Conservation (phyloP, 2,797 vertebrate genomes). For the Phoeniculus purpureus region DNA sequence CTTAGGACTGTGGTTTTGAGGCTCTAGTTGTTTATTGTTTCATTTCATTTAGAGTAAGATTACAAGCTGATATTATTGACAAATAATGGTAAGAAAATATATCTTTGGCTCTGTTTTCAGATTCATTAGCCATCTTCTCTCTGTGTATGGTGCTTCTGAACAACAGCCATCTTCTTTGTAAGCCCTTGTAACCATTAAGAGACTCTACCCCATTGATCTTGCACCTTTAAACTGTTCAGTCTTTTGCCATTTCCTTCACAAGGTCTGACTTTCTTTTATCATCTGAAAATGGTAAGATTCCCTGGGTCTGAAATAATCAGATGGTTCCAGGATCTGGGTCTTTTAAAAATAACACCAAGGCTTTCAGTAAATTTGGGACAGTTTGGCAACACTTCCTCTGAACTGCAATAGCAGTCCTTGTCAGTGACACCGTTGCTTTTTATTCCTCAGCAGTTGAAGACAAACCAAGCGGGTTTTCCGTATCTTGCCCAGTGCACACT, state of each 20-base stretch:
- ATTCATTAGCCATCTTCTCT: background rate
- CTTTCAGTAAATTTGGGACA: background rate
- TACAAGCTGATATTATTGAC: background rate
- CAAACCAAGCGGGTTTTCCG: conserved; percentile 33
- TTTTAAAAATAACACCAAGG: background rate
- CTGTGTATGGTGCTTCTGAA: background rate
- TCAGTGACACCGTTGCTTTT: background rate
- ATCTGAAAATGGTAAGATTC: background rate
- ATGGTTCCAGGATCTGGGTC: background rate
- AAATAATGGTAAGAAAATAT: background rate
- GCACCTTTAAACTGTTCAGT: background rate
- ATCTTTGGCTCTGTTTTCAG: background rate
- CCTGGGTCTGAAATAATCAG: background rate
- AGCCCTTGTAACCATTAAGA: background rate
- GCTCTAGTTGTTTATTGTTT: background rate
- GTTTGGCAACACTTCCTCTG: background rate
- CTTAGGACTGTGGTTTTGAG: background rate
- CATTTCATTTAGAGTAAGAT: background rate
- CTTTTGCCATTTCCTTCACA: background rate
- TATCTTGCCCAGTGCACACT: conserved; percentile 75
- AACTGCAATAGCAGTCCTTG: background rate
- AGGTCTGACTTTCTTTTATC: background rate
- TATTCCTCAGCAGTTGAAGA: conserved; percentile 66
- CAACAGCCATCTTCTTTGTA: background rate
- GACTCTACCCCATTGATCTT: background rate